Evolutionary conservation across 30 jellyfish, hydroid and myxozoan genomes (phyloP).

Genomic region (Rhopilema esculentum): DNA sequence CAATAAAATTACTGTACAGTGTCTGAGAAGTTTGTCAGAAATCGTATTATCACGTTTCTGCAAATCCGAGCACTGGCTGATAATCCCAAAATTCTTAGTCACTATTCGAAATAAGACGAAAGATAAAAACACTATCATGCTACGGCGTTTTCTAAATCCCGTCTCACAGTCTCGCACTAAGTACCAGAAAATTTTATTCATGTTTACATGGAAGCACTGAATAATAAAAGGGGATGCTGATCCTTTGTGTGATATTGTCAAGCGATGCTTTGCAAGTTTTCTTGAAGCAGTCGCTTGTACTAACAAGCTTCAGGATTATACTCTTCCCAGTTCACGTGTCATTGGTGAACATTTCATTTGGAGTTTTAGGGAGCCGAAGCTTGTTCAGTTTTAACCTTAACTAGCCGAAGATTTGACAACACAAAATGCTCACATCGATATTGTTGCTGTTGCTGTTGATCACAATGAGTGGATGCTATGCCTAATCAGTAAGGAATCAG

Average conservation of each 20-base stretch:
- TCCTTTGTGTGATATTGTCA: background rate
- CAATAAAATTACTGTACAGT: background rate
- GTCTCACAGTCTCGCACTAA: background rate
- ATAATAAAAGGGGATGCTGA: background rate
- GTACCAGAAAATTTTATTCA: background rate
- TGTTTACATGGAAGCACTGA: background rate
- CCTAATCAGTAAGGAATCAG: too few relatives aligned
- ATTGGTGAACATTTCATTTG: too few relatives aligned
- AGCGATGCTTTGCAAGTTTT: background rate
- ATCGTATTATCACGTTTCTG: constrained; percentile 6
- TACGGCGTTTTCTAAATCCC: background rate
- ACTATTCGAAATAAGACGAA: background rate
- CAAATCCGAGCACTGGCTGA: constrained; percentile 14
- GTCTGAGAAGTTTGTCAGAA: background rate
- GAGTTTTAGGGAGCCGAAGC: too few relatives aligned
- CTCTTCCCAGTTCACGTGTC: too few relatives aligned
- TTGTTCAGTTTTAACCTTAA: too few relatives aligned
- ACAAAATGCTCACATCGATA: too few relatives aligned
- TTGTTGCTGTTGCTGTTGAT: too few relatives aligned
- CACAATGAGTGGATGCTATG: too few relatives aligned
- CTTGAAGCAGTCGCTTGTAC: background rate
- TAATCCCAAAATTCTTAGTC: background rate
- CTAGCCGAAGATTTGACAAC: too few relatives aligned
- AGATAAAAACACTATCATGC: background rate
- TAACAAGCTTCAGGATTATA: too few relatives aligned